Evolutionary conservation across 2,797 vertebrate genomes (phyloP).

Genomic region (Hirundo rustica): DNA sequence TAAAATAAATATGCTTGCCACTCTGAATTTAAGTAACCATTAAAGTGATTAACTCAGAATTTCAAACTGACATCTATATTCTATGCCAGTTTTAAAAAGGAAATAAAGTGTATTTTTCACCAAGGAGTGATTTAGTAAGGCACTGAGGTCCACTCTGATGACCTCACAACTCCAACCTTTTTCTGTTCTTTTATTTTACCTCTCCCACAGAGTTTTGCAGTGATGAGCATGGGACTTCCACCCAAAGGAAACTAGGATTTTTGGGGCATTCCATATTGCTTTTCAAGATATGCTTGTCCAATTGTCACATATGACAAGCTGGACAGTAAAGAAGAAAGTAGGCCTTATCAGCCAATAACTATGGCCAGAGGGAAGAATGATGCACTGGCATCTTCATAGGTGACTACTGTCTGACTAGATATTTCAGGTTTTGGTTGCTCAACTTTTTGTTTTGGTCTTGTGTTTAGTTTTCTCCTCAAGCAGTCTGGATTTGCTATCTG

Average conservation of each 20-base stretch:
- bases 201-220: not conserved
- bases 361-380: not conserved
- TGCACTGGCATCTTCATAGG: not conserved
- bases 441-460: not conserved
- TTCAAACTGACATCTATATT: not conserved
- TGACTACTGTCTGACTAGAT: not conserved
- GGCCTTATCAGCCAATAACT: not conserved
- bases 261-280: not conserved
- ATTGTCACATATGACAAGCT: not conserved
- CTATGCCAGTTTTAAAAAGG: not conserved
- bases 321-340: not conserved
- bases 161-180: not conserved
- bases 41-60: not conserved
- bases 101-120: not conserved
- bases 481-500: not conserved
- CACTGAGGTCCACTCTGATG: not conserved
- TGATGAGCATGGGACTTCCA: not conserved
- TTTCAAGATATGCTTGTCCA: not conserved
- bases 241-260: not conserved
- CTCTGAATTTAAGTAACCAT: not conserved
- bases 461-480: not conserved
- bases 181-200: not conserved
- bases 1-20: not conserved
- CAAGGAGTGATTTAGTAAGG: not conserved
- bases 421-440: not conserved